Conservation (phyloP, 2,113 vertebrate genomes). For the Malurus melanocephalus region DNA sequence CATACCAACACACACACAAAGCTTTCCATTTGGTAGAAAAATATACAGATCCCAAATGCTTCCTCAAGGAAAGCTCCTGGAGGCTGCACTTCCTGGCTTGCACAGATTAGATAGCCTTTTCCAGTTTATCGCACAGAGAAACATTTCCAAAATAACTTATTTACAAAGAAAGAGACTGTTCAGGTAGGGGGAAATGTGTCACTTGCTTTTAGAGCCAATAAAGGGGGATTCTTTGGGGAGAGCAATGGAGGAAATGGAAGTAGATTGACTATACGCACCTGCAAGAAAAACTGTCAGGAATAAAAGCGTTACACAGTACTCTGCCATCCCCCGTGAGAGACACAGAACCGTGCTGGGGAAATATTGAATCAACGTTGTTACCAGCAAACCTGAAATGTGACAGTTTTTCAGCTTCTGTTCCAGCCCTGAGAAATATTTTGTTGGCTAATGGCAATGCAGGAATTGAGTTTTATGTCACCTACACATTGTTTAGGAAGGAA, state of each 20-base stretch:
- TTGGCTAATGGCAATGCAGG: background rate
- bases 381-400: background rate
- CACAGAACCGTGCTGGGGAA: background rate
- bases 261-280: conserved; percentile 23
- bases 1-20: background rate
- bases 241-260: conserved; percentile 2
- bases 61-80: background rate
- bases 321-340: background rate
- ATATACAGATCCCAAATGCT: background rate
- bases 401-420: background rate
- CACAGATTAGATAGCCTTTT: background rate
- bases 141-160: conserved; percentile 21
- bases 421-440: background rate
- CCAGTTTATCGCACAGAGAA: background rate
- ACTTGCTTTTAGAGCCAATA: conserved; percentile 34
- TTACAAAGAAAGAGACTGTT: conserved; percentile 11
- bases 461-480: background rate
- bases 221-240: conserved; percentile 17
- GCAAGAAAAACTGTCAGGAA: conserved; percentile 37
- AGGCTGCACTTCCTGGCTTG: background rate
- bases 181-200: conserved; percentile 2
- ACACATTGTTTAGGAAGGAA: background rate
- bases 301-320: background rate
- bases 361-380: background rate
- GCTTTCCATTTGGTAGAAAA: background rate